Conservation (phyloP, 1,140 invertebrate genomes). For the Temnothorax longispinosus region DNA sequence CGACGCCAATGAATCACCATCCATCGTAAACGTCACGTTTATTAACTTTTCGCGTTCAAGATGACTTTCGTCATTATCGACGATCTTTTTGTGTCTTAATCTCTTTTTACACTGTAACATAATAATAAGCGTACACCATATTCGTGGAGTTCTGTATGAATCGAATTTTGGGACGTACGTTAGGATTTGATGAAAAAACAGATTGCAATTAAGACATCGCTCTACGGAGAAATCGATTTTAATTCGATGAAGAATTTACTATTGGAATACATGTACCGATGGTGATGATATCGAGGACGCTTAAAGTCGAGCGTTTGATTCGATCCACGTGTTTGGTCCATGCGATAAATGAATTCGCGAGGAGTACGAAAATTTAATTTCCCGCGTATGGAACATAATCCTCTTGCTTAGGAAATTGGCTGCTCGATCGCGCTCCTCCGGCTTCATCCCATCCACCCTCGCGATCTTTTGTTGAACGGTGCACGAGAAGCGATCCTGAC, state of each 20-base stretch:
- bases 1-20: conserved; percentile 30
- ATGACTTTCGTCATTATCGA: conserved; percentile 19
- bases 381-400: conserved; percentile 58
- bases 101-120: neutral
- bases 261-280: neutral
- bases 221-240: neutral
- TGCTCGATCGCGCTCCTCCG: conserved; percentile 34
- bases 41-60: neutral
- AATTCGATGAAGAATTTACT: neutral
- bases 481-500: conserved; percentile 6
- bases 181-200: neutral
- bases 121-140: neutral
- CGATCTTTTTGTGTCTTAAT: neutral
- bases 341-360: conserved; percentile 34
- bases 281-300: neutral
- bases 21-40: conserved; percentile 18
- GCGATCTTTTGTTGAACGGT: conserved; percentile 42
- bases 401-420: conserved; percentile 67
- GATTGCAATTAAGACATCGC: neutral
- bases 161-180: neutral
- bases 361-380: conserved; percentile 60
- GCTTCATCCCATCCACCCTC: neutral
- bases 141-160: neutral
- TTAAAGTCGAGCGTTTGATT: neutral
- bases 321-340: neutral